phyloP scores from a whole-genome alignment of 2,888 invertebrate genomes.

The Perizoma affinitatum region DNA sequence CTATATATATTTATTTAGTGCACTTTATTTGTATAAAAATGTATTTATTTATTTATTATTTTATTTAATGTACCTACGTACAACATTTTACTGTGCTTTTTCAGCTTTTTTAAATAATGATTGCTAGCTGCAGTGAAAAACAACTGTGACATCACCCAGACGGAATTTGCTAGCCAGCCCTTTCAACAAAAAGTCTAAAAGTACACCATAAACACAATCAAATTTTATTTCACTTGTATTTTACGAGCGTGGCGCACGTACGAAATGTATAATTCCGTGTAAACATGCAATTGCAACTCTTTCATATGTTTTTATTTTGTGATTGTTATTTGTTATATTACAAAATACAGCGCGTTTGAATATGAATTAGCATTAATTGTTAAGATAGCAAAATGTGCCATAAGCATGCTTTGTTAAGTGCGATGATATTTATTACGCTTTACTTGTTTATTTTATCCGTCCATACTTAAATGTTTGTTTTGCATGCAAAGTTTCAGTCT shows the following conservation, averaged over 20 bases:
- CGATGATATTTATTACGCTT: slow-evolving; percentile 24
- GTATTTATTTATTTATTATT: too few species aligned
- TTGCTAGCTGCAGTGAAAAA: slow-evolving; percentile 1
- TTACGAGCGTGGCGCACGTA: slow-evolving; percentile 43
- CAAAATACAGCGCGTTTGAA: slow-evolving; percentile 45
- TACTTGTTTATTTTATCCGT: slow-evolving; percentile 16
- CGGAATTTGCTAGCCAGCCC: slow-evolving; percentile 32
- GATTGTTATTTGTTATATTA: slow-evolving; percentile 61
- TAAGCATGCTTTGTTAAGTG: slow-evolving; percentile 46
- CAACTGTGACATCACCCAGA: slow-evolving; percentile 25
- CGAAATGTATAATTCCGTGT: slow-evolving; percentile 57
- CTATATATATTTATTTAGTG: too few species aligned
- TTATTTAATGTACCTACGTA: too few species aligned
- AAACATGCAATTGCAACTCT: slow-evolving; percentile 59
- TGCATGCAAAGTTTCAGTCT: slow-evolving; percentile 12
- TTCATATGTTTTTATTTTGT: slow-evolving; percentile 45
- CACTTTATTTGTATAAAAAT: too few species aligned
- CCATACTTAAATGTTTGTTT: slow-evolving; percentile 12
- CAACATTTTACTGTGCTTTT: neutral
- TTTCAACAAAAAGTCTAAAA: slow-evolving; percentile 31
- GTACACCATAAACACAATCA: slow-evolving; percentile 23
- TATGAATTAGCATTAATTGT: slow-evolving; percentile 54
- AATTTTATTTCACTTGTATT: slow-evolving; percentile 28
- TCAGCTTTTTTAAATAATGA: slow-evolving; percentile 11
- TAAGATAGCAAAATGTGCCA: slow-evolving; percentile 55